Conservation (phyloP, 2,888 invertebrate species). For the Agrotis exclamationis region DNA sequence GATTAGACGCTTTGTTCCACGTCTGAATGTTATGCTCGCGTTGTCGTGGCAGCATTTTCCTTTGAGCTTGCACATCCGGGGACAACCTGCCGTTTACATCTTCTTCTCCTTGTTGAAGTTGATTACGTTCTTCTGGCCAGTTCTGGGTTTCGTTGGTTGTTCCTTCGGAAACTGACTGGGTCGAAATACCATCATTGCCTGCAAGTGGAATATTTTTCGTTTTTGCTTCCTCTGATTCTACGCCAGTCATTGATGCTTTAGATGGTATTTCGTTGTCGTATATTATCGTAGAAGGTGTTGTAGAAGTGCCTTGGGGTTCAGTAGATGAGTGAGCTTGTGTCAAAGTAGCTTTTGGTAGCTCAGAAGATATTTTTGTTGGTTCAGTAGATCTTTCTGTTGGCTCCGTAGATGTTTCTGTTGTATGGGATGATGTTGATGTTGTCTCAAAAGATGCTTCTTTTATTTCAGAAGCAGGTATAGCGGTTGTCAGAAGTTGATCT, state of each 20-base stretch:
- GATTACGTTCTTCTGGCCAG: constrained; percentile 70
- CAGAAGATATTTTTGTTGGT: neutral
- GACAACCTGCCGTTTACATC: constrained; percentile 61
- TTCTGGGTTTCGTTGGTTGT: constrained; percentile 12
- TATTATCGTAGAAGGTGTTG: constrained; percentile 22
- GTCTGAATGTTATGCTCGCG: no score
- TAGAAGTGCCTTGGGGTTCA: constrained; percentile 16
- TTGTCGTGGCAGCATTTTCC: no score
- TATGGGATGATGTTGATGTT: neutral
- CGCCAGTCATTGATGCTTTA: constrained; percentile 3
- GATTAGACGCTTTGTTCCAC: constrained; percentile 9
- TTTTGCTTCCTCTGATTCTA: constrained; percentile 30
- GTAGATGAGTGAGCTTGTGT: constrained; percentile 4
- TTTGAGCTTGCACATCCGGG: no score
- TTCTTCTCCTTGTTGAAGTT: constrained; percentile 54
- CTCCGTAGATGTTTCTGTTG: constrained; percentile 3
- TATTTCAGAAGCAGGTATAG: neutral
- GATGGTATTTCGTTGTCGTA: constrained; percentile 18
- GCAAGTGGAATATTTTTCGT: constrained; percentile 30
- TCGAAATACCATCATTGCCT: constrained; percentile 10
- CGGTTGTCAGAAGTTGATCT: constrained; percentile 67
- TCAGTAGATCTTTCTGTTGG: constrained; percentile 69
- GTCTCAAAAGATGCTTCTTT: neutral
- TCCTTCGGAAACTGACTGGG: constrained; percentile 17
- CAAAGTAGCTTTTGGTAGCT: neutral